Evolutionary conservation across 2,797 vertebrate genomes (phyloP).

Genomic region (Eleutherodactylus coqui): DNA sequence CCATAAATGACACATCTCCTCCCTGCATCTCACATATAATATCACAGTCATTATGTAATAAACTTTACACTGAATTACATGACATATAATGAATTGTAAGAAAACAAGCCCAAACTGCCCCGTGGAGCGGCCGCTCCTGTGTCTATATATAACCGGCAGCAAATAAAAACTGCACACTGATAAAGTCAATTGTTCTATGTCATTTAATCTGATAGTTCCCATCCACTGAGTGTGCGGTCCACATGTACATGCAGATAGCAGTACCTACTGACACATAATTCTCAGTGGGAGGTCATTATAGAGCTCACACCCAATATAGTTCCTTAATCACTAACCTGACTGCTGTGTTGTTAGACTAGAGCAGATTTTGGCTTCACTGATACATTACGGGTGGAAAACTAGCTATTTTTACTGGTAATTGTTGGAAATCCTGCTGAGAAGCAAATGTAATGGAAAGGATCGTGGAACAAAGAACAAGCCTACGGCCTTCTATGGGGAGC

Average conservation of each 20-base stretch:
- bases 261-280: neutral
- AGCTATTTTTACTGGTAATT: too few relatives aligned
- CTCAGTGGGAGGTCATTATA: neutral
- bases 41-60: constrained; percentile 18
- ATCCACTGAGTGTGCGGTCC: neutral
- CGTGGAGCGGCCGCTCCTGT: neutral
- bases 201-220: neutral
- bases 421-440: too few relatives aligned
- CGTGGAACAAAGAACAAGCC: too few relatives aligned
- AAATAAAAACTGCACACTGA: neutral
- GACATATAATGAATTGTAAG: neutral
- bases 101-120: neutral
- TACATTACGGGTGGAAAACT: too few relatives aligned
- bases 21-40: neutral
- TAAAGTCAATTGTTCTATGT: neutral
- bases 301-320: neutral
- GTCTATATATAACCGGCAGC: neutral
- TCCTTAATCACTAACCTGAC: too few relatives aligned
- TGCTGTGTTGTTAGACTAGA: too few relatives aligned
- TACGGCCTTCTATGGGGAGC: too few relatives aligned
- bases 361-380: too few relatives aligned
- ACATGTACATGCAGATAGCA: neutral
- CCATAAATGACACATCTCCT: neutral
- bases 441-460: too few relatives aligned
- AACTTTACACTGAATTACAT: neutral